phyloP scores from a whole-genome alignment of 2,888 invertebrate species.

The Melanchra persicariae region DNA sequence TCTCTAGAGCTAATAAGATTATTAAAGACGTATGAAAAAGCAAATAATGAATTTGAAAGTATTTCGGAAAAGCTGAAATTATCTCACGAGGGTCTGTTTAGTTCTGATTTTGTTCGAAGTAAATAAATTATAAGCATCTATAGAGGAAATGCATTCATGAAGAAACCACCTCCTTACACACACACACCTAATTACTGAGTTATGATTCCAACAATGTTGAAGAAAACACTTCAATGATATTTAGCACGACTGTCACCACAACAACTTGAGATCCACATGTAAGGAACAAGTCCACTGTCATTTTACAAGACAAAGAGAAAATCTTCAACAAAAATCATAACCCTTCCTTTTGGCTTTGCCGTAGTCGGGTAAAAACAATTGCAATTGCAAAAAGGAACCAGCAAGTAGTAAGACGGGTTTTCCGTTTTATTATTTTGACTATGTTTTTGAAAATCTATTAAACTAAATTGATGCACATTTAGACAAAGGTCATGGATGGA shows the following conservation, averaged over 20 bases:
- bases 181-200: not conserved
- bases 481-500: not conserved
- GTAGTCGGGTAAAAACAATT: too few relatives aligned
- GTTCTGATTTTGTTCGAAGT: slow-evolving; percentile 19
- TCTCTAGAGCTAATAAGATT: slow-evolving; percentile 70
- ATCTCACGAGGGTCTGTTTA: slow-evolving; percentile 47
- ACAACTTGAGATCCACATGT: slow-evolving; percentile 8
- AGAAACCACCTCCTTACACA: not conserved
- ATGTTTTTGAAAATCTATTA: not conserved
- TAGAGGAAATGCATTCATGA: slow-evolving; percentile 3
- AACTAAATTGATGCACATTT: not conserved
- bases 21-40: slow-evolving; percentile 77
- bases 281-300: slow-evolving; percentile 7
- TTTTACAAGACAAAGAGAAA: not conserved
- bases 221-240: not conserved
- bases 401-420: too few relatives aligned
- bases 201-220: not conserved
- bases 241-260: slow-evolving; percentile 8
- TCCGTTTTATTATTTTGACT: not conserved
- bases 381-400: not conserved
- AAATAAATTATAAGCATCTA: not conserved
- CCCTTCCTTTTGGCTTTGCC: too few relatives aligned
- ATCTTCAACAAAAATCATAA: not conserved
- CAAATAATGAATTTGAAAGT: slow-evolving; percentile 76
- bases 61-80: slow-evolving; percentile 69